These are phyloP conservation scores for Phacellophora camtschatica DNA, from an alignment of 30 jellyfish, hydroid and myxozoan species.

Conservation along the genomic window DNA sequence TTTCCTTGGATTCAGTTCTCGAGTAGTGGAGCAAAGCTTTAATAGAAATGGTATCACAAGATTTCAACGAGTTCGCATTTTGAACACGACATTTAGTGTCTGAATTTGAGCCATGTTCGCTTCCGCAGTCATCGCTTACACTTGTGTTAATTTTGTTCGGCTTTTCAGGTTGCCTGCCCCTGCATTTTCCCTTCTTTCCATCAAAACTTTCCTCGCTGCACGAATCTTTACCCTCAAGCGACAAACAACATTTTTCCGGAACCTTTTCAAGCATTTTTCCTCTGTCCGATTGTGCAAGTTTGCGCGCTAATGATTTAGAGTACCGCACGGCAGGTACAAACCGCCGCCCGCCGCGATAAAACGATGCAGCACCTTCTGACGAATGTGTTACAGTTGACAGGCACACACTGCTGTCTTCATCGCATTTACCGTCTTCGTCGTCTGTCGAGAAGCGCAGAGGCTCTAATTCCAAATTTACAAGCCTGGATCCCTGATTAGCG, in stretches of 20 bases:
- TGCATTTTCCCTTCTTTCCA: too few species aligned
- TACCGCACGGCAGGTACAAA: constrained; percentile 42
- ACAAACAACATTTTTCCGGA: constrained; percentile 5
- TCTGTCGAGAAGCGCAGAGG: constrained; percentile 72
- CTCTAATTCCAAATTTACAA: constrained; percentile 28
- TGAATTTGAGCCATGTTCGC: too few species aligned
- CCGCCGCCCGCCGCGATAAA: constrained; percentile 44
- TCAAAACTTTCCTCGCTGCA: too few species aligned
- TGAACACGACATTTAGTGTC: too few species aligned
- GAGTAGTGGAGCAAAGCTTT: too few species aligned
- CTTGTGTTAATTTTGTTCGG: too few species aligned
- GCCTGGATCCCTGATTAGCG: background rate
- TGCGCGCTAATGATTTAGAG: constrained; percentile 43
- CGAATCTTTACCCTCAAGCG: background rate
- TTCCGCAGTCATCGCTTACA: too few species aligned
- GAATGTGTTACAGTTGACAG: background rate
- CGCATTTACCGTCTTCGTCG: constrained; percentile 61
- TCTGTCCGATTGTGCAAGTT: constrained; percentile 9
- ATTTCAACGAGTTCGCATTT: too few species aligned
- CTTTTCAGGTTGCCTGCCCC: too few species aligned
- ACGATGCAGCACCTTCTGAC: background rate
- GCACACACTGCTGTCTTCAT: constrained; percentile 12
- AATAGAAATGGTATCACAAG: too few species aligned
- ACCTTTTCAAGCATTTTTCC: constrained; percentile 16
- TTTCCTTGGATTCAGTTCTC: too few species aligned